These are phyloP conservation scores for Stramonita haemastoma DNA, from an alignment of 2,888 invertebrate species.

Conservation along the genomic window DNA sequence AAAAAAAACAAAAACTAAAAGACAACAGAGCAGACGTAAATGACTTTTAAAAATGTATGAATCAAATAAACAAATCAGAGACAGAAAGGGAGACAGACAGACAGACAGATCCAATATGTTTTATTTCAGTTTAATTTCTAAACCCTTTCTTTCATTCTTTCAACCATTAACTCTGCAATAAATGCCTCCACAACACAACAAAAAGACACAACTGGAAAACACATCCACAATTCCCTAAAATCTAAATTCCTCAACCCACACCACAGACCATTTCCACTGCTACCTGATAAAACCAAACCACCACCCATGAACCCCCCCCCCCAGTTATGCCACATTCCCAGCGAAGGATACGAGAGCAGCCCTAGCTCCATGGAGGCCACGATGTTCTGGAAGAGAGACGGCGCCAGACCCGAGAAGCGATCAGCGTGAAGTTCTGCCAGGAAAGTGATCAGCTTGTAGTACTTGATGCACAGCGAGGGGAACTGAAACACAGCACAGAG, in stretches of 20 bases:
- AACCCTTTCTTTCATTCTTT: not conserved
- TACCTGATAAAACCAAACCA: not conserved
- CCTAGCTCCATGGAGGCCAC: slow-evolving; percentile 74
- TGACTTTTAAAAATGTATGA: too few relatives aligned
- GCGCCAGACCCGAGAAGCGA: slow-evolving; percentile 79
- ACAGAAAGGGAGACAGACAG: too few relatives aligned
- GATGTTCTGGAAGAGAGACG: slow-evolving; percentile 70
- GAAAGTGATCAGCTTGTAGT: slow-evolving; percentile 83
- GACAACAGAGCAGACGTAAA: not conserved
- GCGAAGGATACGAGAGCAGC: slow-evolving; percentile 72
- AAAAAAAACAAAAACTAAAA: not conserved
- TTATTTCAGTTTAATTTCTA: not conserved
- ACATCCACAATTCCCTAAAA: too few relatives aligned
- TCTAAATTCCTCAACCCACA: too few relatives aligned
- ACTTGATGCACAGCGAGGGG: slow-evolving; percentile 84
- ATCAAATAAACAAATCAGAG: not conserved
- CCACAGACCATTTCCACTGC: too few relatives aligned
- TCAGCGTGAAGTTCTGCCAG: slow-evolving; percentile 84
- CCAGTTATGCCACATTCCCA: not conserved
- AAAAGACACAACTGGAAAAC: too few relatives aligned
- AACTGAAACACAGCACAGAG: too few relatives aligned
- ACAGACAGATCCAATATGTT: too few relatives aligned
- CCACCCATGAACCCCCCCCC: not conserved
- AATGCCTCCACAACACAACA: too few relatives aligned
- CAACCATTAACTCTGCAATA: not conserved